Evolutionary conservation across 53 echinoderm and acorn worm genomes (phyloP).

Genomic region (Hippasteria phrygiana): DNA sequence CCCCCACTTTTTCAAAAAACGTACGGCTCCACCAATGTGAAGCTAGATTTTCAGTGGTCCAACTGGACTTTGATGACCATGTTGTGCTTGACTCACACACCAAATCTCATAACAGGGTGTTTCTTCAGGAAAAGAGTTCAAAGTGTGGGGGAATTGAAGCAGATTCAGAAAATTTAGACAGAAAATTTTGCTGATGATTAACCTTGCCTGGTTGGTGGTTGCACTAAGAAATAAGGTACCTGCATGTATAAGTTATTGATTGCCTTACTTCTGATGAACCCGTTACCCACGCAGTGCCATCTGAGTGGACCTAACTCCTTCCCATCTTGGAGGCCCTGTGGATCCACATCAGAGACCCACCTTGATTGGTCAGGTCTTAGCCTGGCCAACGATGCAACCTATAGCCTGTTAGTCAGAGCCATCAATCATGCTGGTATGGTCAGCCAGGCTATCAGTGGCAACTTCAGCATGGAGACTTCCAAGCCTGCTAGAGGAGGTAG

Average conservation of each 20-base stretch:
- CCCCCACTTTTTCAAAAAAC: too few relatives aligned
- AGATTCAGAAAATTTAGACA: too few relatives aligned
- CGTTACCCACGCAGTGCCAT: not conserved
- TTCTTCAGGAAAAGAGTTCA: too few relatives aligned
- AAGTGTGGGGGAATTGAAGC: too few relatives aligned
- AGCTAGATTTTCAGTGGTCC: too few relatives aligned
- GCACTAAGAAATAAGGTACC: not conserved
- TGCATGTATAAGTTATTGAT: not conserved
- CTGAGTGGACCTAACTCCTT: slow-evolving; percentile 6
- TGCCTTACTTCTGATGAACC: not conserved
- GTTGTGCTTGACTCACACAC: too few relatives aligned
- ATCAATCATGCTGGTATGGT: slow-evolving; percentile 53
- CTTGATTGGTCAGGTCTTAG: slow-evolving; percentile 34
- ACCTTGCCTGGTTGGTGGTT: too few relatives aligned
- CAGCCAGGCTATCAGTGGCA: slow-evolving; percentile 14
- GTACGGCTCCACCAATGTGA: too few relatives aligned
- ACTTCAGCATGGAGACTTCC: slow-evolving; percentile 44
- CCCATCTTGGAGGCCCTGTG: slow-evolving; percentile 42
- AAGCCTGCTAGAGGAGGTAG: not conserved
- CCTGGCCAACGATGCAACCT: slow-evolving; percentile 10
- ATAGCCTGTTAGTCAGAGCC: slow-evolving; percentile 50
- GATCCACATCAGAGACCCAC: slow-evolving; percentile 5
- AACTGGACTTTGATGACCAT: too few relatives aligned
- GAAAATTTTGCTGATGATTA: too few relatives aligned
- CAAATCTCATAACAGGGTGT: too few relatives aligned